phyloP scores from a whole-genome alignment of 2,797 vertebrate species.

The Onychomys leucogaster region DNA sequence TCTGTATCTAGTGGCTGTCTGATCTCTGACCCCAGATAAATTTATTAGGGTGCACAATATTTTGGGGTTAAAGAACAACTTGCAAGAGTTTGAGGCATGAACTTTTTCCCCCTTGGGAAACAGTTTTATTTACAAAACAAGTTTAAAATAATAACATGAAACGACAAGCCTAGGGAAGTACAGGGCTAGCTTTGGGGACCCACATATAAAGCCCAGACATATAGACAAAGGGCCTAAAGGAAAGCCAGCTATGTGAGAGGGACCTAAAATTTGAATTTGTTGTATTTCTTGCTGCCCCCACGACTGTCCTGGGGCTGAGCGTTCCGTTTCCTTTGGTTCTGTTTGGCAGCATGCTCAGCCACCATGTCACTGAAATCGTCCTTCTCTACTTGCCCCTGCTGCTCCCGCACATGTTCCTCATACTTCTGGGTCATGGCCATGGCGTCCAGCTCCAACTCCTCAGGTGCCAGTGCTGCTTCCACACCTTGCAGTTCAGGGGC shows the following conservation, averaged over 20 bases:
- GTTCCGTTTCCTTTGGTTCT: slow-evolving; percentile 98
- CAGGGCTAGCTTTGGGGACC: slow-evolving; percentile 35
- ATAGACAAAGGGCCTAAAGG: slow-evolving; percentile 16
- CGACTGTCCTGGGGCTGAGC: slow-evolving; percentile 95
- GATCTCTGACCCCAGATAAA: no score
- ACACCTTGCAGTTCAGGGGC: slow-evolving; percentile 94
- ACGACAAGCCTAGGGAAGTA: slow-evolving; percentile 66
- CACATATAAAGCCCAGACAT: slow-evolving; percentile 6
- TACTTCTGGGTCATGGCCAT: slow-evolving; percentile 99
- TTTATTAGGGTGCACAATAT: no score
- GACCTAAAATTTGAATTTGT: slow-evolving; percentile 96
- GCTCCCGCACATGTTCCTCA: slow-evolving; percentile 95
- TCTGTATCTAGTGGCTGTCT: no score
- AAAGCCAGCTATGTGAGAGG: background rate
- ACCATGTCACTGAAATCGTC: slow-evolving; percentile 99
- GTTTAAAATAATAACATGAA: slow-evolving; percentile 75
- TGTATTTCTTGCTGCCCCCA: slow-evolving; percentile 95
- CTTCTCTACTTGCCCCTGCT: slow-evolving; percentile 97
- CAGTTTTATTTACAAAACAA: slow-evolving; percentile 85
- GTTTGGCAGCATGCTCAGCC: slow-evolving; percentile 96
- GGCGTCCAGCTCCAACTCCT: slow-evolving; percentile 96
- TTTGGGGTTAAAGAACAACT: background rate
- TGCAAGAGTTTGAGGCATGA: background rate
- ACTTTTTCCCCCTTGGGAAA: slow-evolving; percentile 67
- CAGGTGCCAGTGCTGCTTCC: slow-evolving; percentile 95